phyloP scores from a whole-genome alignment of 2,888 invertebrate species.

The Drosophila leonis region DNA sequence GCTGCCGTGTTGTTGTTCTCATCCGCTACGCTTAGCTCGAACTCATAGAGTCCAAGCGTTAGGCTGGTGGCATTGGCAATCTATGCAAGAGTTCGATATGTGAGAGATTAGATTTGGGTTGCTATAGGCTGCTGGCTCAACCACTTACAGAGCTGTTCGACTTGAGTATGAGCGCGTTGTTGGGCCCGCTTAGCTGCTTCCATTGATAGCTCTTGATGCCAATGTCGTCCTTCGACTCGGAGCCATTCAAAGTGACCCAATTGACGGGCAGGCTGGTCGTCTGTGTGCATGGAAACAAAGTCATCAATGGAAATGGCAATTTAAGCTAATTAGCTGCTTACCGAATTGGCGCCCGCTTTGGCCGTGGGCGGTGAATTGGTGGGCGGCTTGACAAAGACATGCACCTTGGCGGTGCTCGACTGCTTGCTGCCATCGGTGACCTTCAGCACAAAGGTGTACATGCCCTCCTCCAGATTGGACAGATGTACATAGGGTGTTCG shows the following conservation, averaged over 20 bases:
- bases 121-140: neutral
- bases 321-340: constrained; percentile 46
- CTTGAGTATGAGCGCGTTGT: constrained; percentile 87
- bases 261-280: constrained; percentile 94
- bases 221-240: constrained; percentile 93
- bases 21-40: constrained; percentile 93
- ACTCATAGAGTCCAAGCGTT: constrained; percentile 93
- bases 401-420: constrained; percentile 93
- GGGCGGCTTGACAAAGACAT: constrained; percentile 96
- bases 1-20: constrained; percentile 93
- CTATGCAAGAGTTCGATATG: constrained; percentile 48
- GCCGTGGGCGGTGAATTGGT: constrained; percentile 94
- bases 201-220: constrained; percentile 93
- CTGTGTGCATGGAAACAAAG: constrained; percentile 82
- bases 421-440: constrained; percentile 97
- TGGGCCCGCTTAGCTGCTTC: constrained; percentile 91
- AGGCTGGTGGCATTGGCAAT: constrained; percentile 92
- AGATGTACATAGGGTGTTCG: constrained; percentile 94
- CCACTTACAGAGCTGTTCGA: constrained; percentile 87
- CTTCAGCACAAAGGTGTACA: constrained; percentile 96
- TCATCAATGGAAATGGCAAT: too few relatives aligned
- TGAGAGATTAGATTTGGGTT: constrained; percentile 24
- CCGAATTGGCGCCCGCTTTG: constrained; percentile 87
- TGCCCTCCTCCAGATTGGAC: constrained; percentile 96
- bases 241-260: constrained; percentile 92